A percentile compares a stretch with the other conserved stretches of the same genome.
phyloP scores from a whole-genome alignment of 2,888 invertebrate species.

The Drosophila greeni region DNA sequence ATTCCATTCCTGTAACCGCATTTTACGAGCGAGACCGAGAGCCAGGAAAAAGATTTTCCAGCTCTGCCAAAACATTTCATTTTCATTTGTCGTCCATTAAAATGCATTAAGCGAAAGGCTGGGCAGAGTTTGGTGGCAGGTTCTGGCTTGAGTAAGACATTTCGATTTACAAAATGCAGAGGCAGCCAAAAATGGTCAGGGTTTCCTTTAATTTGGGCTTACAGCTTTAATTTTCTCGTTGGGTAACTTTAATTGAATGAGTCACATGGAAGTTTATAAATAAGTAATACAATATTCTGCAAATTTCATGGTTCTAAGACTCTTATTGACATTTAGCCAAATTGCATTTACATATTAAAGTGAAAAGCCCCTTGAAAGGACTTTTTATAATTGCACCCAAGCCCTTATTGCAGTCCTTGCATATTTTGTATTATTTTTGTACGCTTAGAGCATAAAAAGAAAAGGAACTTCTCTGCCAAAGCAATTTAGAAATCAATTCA shows the following conservation, averaged over 20 bases:
- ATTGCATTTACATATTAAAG: not conserved
- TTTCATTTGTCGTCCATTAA: conserved; percentile 57
- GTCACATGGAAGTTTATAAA: not conserved
- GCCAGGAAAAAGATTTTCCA: conserved; percentile 20
- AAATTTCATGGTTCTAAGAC: too few species aligned
- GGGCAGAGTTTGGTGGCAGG: conserved; percentile 13
- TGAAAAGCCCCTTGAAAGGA: too few species aligned
- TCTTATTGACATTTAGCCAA: not conserved
- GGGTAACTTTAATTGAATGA: not conserved
- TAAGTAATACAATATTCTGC: not conserved
- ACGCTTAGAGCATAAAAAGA: not conserved
- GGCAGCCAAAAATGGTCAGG: not conserved
- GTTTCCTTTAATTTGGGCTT: not conserved
- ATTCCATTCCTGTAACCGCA: conserved; percentile 17
- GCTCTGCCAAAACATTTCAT: conserved; percentile 34
- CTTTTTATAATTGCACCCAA: not conserved
- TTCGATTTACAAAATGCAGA: conserved; percentile 6
- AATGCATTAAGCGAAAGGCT: conserved; percentile 60
- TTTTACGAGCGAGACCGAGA: conserved; percentile 11
- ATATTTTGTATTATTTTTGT: not conserved
- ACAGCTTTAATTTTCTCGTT: not conserved
- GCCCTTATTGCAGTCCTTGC: not conserved
- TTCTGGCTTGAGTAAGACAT: not conserved
- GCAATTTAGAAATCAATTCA: conserved; percentile 1
- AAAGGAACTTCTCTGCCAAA: not conserved